Evolutionary conservation across 2,797 vertebrate genomes (phyloP), one percentile per base, ranked within the genome.

Genomic region (Gallinago nigripennis): DNA sequence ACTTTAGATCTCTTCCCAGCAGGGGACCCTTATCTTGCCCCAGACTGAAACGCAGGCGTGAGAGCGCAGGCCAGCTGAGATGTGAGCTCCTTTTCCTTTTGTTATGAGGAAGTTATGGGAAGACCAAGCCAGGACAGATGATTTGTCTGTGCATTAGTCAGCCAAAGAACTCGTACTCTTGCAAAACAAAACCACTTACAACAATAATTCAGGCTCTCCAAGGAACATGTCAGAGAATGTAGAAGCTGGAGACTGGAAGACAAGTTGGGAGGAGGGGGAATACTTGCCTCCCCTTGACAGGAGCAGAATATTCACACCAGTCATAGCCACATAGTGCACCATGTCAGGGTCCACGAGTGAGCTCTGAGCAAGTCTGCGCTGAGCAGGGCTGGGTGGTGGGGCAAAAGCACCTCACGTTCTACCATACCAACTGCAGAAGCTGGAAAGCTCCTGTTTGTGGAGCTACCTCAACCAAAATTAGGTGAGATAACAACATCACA

Each of bases 181-280:
- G 95, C 94, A 86, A 95, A 95, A 97, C 87, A 96, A 94, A 95
- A 48, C 63, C 94, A 31, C 90, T 20, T 95, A 46, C 92, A 90
- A 60, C 81, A 90, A 86, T 85, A 95, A 93, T 80, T 56, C 91
- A 83, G 65, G 53, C 65, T 92, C 25, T 86, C 76, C 77, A 31
- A 86, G 82, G 94, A 90, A 56, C 78, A 12, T 8, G 66, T 88
- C 78, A 84, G 81, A 60, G 81, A 89, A 93, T 11, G 75, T 31
- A 89, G 72, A 72, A 66, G 84, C 86, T 91, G 73, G 68, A 86
- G 80, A 33, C 46, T 1, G 3, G 88, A 81, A 84, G 82, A 31
- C 4, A 33, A 28, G 46, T 16, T 33, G 77, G 43, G 58, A 78
- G 69, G 31, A 61, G 20, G 16, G 72, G 73, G 39, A 51, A 53